Base-by-base conservation (phyloP, 1,140 invertebrate species). In the Adelges cooleyi region DNA sequence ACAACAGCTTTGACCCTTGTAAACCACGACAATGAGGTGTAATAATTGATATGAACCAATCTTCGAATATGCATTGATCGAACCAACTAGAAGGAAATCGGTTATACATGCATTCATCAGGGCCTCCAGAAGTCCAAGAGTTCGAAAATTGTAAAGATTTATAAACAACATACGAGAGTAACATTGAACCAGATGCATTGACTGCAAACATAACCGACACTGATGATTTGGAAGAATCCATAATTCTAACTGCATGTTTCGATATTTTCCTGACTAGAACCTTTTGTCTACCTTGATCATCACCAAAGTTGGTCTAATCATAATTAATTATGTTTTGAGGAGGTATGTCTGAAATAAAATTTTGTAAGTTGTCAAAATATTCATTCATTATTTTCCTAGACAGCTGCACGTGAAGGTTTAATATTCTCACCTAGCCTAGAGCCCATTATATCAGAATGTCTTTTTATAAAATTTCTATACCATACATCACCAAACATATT, bases 231-330 rank as follows among this genome's bases (percentile, higher is more conserved):
- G 66, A 56, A 10, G 69, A 46, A 62, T 68, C 68, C n/a, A 27
- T 42, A n/a, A 70, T 66, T 15, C 36, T 67, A 33, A 68, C 69
- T 15, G 66, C 48, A 59, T 70, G 68, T 40, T 69, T 67, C 10
- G 23, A 17, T 2, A 67, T 67, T 54, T 67, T 18, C 44, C 38
- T 49, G 5, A 50, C 33, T 40, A 70, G 65, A 62, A 67, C 51
- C 33, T 66, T 68, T 71, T 68, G 71, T 67, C 13, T 67, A 68
- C 74, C 73, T 4, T 67, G 69, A 68, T 77, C 72, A 67, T 76
- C 75, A 0, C 66, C 69, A n/a, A 75, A 66, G 68, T 77, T 76
- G 4, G 74, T 78, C 68, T 77, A 73, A 68, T 78, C 76, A 68
- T 72, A 78, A 67, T n/a, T n/a, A n/a, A n/a, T 78, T 78, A n/a